A percentile compares a stretch with the other conserved stretches of the same genome.
Evolutionary conservation across 2,888 invertebrate species (phyloP).

Genomic region (Lapara coniferarum): DNA sequence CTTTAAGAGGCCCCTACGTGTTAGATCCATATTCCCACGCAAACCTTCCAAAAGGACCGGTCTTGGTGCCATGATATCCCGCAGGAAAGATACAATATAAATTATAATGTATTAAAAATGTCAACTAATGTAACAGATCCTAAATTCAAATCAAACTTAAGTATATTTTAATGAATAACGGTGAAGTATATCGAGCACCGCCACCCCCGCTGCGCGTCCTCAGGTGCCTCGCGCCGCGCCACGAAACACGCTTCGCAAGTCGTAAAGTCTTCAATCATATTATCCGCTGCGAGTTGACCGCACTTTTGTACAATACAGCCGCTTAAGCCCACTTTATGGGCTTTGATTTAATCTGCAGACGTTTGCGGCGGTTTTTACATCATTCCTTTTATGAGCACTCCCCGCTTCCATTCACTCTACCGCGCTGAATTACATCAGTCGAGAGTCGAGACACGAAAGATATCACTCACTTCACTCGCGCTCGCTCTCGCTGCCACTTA

Average conservation of each 20-base stretch:
- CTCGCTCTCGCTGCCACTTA: not conserved
- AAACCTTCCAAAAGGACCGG: no score
- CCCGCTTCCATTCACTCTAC: not conserved
- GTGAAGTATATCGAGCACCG: no score
- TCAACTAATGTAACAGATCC: no score
- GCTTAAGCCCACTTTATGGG: constrained; percentile 30
- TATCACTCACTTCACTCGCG: not conserved
- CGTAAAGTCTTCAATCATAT: constrained; percentile 33
- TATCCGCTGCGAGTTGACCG: constrained; percentile 29
- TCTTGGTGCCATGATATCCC: no score
- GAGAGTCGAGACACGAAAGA: not conserved
- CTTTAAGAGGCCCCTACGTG: no score
- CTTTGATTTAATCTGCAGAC: constrained; percentile 32
- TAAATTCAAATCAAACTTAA: no score
- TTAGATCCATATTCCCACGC: no score
- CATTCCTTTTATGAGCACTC: constrained; percentile 24
- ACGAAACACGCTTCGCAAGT: not conserved
- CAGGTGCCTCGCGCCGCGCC: no score
- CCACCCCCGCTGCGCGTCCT: no score
- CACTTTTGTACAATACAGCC: constrained; percentile 29
- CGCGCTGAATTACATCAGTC: not conserved
- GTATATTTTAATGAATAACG: no score
- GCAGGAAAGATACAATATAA: no score
- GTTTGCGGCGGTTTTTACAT: constrained; percentile 25
- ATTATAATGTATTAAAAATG: no score